Percentiles rank a stretch among this genome's conserved stretches.
phyloP scores from a whole-genome alignment of 2,888 invertebrate genomes.

The Chromoteleia sp. region DNA sequence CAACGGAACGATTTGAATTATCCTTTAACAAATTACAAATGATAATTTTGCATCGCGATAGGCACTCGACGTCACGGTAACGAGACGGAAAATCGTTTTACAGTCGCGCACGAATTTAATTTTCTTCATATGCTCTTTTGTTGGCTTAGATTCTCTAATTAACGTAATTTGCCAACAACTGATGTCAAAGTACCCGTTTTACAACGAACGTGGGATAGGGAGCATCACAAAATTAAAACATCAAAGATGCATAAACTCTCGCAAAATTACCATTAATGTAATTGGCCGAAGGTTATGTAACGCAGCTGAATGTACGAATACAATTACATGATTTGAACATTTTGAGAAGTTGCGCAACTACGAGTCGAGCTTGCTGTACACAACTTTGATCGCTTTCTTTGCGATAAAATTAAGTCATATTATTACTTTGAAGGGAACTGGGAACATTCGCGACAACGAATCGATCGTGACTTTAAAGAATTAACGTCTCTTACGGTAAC shows the following conservation, averaged over 20 bases:
- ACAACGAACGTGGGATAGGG: slow-evolving; percentile 14
- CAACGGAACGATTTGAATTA: background rate
- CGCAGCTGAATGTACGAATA: slow-evolving; percentile 7
- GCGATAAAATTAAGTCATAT: slow-evolving; percentile 31
- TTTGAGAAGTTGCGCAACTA: slow-evolving; percentile 34
- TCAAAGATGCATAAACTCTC: slow-evolving; percentile 34
- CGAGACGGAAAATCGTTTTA: slow-evolving; percentile 2
- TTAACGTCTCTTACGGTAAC: no score
- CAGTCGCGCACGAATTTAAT: slow-evolving; percentile 32
- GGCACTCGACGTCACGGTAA: background rate
- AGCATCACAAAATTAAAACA: slow-evolving; percentile 34
- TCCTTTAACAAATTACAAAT: slow-evolving; percentile 17
- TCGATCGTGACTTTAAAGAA: slow-evolving; percentile 2
- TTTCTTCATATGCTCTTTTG: slow-evolving; percentile 5
- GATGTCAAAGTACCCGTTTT: slow-evolving; percentile 17
- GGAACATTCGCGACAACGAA: slow-evolving; percentile 8
- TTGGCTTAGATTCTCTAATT: slow-evolving; percentile 15
- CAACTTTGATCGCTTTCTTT: slow-evolving; percentile 29
- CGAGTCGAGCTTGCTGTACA: background rate
- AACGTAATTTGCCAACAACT: slow-evolving; percentile 26
- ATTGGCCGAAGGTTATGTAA: slow-evolving; percentile 30
- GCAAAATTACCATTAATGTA: slow-evolving; percentile 39
- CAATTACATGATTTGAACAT: slow-evolving; percentile 48
- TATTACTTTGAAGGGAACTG: slow-evolving; percentile 32
- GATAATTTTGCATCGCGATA: slow-evolving; percentile 8